phyloP scores from a whole-genome alignment of 2,797 vertebrate genomes.

The Nyctibius grandis region DNA sequence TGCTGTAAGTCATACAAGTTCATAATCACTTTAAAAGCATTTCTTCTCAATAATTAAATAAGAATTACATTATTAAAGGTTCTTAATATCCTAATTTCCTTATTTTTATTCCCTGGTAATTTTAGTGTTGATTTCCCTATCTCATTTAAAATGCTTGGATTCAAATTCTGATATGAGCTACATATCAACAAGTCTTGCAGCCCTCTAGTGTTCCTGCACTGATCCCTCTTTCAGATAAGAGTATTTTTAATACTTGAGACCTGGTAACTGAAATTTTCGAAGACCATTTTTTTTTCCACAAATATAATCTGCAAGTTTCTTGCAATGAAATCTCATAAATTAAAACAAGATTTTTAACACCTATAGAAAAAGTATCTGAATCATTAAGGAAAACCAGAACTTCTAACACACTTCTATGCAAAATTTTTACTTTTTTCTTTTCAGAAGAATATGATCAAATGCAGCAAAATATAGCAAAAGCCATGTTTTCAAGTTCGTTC shows the following conservation, averaged over 20 bases:
- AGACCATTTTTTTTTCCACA: neutral
- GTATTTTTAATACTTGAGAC: accelerated
- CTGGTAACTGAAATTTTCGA: neutral
- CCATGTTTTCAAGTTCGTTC: neutral
- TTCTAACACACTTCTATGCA: neutral
- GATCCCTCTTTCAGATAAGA: neutral
- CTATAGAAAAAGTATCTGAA: neutral
- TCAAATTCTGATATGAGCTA: neutral
- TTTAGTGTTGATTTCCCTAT: neutral
- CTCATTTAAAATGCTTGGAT: neutral
- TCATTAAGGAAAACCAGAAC: neutral
- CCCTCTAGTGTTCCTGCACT: neutral
- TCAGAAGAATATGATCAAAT: neutral
- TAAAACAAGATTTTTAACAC: neutral
- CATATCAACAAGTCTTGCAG: neutral
- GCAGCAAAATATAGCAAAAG: neutral
- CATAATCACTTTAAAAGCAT: neutral
- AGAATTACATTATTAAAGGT: neutral
- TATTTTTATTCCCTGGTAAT: neutral
- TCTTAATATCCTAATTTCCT: neutral
- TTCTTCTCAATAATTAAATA: neutral
- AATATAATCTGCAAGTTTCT: neutral
- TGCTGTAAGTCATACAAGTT: neutral
- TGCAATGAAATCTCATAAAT: neutral
- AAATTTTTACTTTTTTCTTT: neutral